These are phyloP conservation scores for Nomada goodeniana DNA, from an alignment of 2,888 invertebrate species.

Conservation along the genomic window DNA sequence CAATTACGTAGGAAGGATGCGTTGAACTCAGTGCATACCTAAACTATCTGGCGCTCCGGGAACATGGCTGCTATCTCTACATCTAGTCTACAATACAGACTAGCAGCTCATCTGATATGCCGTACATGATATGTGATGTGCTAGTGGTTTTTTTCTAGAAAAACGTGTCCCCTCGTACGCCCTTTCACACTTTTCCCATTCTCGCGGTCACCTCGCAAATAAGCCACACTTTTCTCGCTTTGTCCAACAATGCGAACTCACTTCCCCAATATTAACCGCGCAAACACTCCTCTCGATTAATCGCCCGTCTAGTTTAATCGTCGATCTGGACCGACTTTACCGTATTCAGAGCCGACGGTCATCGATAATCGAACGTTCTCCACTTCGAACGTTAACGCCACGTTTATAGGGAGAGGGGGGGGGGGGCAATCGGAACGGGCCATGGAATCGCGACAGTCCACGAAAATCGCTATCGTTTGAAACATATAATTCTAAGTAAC, in stretches of 20 bases:
- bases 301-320: neutral
- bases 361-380: conserved; percentile 8
- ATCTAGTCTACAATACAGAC: conserved; percentile 82
- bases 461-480: neutral
- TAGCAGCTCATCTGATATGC: conserved; percentile 82
- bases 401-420: too few relatives aligned
- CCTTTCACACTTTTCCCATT: conserved; percentile 60
- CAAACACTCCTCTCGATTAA: conserved; percentile 13
- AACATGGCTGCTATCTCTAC: conserved; percentile 83
- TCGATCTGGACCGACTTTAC: conserved; percentile 48
- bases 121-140: conserved; percentile 81
- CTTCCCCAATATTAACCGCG: conserved; percentile 21
- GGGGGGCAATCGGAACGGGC: neutral
- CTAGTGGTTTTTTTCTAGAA: conserved; percentile 73
- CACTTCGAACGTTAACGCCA: neutral
- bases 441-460: neutral
- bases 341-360: conserved; percentile 74
- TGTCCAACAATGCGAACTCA: conserved; percentile 28
- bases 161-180: conserved; percentile 67
- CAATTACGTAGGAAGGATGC: conserved; percentile 79
- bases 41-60: conserved; percentile 83
- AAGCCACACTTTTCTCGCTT: conserved; percentile 43
- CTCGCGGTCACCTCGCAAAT: conserved; percentile 55
- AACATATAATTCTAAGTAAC: conserved; percentile 6
- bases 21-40: conserved; percentile 83